A percentile compares a stretch with the other conserved stretches of the same genome.
These are phyloP conservation scores for Etheostoma nigrum DNA, from an alignment of 2,797 vertebrate species.

Conservation along the genomic window DNA sequence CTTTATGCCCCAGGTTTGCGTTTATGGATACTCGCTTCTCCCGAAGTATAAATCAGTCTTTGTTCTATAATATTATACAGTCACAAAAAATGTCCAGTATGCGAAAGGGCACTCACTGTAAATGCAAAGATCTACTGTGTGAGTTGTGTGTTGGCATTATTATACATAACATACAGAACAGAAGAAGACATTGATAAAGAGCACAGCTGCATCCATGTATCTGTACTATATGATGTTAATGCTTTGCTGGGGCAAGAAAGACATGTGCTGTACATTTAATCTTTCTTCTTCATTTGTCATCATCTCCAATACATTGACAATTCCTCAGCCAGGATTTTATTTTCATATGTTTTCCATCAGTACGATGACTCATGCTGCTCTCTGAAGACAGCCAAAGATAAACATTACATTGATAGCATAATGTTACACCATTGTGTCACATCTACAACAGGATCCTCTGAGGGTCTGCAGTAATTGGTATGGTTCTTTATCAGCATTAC, in stretches of 20 bases:
- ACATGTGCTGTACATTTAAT: slow-evolving; percentile 22
- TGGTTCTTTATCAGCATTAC: slow-evolving; percentile 30
- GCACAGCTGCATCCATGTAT: slow-evolving; percentile 50
- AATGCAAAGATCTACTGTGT: background rate
- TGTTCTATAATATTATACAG: slow-evolving; percentile 42
- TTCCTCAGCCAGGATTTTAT: slow-evolving; percentile 14
- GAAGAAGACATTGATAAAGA: slow-evolving; percentile 38
- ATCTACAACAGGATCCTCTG: slow-evolving; percentile 19
- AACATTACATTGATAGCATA: slow-evolving; percentile 24
- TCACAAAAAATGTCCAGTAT: slow-evolving; percentile 15
- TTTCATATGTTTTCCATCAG: slow-evolving; percentile 34
- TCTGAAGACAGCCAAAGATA: slow-evolving; percentile 2
- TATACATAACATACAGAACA: slow-evolving; percentile 13
- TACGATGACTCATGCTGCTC: slow-evolving; percentile 7
- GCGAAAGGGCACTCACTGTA: slow-evolving; percentile 16
- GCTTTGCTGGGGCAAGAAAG: slow-evolving; percentile 33
- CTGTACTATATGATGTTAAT: slow-evolving; percentile 31
- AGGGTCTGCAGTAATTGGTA: background rate
- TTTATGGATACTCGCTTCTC: slow-evolving; percentile 39
- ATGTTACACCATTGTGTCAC: slow-evolving; percentile 31
- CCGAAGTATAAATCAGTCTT: slow-evolving; percentile 21
- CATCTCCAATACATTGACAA: slow-evolving; percentile 11
- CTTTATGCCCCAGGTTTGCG: slow-evolving; percentile 25
- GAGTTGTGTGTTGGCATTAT: slow-evolving; percentile 24
- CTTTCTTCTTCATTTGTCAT: slow-evolving; percentile 21